Base-by-base conservation (phyloP, 2,113 vertebrate genomes). In the Nanger granti region DNA sequence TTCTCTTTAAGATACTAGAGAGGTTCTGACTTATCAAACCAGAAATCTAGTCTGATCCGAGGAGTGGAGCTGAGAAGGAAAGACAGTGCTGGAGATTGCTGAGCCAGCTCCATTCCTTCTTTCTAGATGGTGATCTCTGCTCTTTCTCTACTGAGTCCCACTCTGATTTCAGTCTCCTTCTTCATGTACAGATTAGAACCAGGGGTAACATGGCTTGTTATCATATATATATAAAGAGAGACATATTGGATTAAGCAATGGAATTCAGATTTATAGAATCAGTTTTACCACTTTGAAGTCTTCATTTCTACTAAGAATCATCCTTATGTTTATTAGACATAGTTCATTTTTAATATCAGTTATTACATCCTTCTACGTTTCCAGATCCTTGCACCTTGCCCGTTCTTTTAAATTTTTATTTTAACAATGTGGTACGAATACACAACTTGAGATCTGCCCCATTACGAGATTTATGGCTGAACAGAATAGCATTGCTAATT, bases 91-190 rank as follows among this genome's bases (percentile, higher is more conserved):
- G 54, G 37, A 73, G 26, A 12, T 4, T 8, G 1, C 34, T 79
- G 22, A 64, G 5, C 4, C 7, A 22, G 1, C 7, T 54, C 37
- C 13, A 12, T 11, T 2, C 1, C 10, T 34, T 59, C 22, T 31
- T 54, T 13, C 10, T 22, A 14, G 24, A 29, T 37, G 10, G 64
- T 15, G 6, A 4, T 73, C 6, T 29, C 31, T 79, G 5, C 37
- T 93, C 5, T 84, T 64, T 93, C 31, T 79, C 4, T 41, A 5
- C 22, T 12, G 14, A 22, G 14, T 47, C 26, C 8, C 28, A 7
- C 7, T 79, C 4, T 41, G 18, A 3, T 83, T 49, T 76, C 24
- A 76, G 0, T 7, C 5, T 7, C 4, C 10, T 8, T 89, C 29
- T 4, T 87, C 17, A 12, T 14, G 7, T 10, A 57, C 17, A 79